These are phyloP conservation scores for Drosophila meridiana DNA, from an alignment of 2,888 invertebrate species.

Conservation along the genomic window DNA sequence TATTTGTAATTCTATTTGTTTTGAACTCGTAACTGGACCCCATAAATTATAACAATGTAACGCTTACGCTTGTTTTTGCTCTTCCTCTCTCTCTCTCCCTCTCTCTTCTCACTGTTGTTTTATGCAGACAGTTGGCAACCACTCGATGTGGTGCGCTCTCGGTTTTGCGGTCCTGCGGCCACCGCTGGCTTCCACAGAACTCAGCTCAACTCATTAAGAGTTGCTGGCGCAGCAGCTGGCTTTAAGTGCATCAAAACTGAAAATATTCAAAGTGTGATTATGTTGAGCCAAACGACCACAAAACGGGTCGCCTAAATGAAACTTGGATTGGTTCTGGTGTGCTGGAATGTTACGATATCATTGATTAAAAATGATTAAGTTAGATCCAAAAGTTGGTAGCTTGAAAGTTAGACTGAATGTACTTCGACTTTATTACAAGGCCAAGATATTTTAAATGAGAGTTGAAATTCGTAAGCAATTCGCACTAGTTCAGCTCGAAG, in stretches of 20 bases:
- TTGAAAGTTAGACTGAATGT: not conserved
- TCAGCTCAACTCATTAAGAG: constrained; percentile 55
- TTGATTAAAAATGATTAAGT: not conserved
- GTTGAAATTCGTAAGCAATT: not conserved
- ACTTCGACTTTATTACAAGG: not conserved
- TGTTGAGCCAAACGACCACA: constrained; percentile 1
- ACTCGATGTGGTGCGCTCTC: constrained; percentile 51
- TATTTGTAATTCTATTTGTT: constrained; percentile 64
- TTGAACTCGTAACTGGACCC: constrained; percentile 59
- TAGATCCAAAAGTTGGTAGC: not conserved
- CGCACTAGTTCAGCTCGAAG: not conserved
- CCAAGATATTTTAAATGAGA: not conserved
- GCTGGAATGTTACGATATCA: not conserved
- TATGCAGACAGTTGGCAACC: constrained; percentile 46
- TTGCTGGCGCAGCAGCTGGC: constrained; percentile 39
- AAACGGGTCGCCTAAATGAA: not conserved
- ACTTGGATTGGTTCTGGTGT: too few relatives aligned
- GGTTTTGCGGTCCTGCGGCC: constrained; percentile 41
- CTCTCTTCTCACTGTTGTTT: constrained; percentile 5
- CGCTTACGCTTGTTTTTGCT: constrained; percentile 13
- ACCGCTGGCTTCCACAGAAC: constrained; percentile 23
- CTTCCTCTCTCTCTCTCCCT: not conserved
- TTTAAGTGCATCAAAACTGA: constrained; percentile 26
- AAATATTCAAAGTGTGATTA: constrained; percentile 35
- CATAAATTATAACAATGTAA: constrained; percentile 76